A percentile compares a stretch with the other conserved stretches of the same genome.
These are phyloP conservation scores for Ochropacha duplaris DNA, from an alignment of 2,888 invertebrate genomes.

Conservation along the genomic window DNA sequence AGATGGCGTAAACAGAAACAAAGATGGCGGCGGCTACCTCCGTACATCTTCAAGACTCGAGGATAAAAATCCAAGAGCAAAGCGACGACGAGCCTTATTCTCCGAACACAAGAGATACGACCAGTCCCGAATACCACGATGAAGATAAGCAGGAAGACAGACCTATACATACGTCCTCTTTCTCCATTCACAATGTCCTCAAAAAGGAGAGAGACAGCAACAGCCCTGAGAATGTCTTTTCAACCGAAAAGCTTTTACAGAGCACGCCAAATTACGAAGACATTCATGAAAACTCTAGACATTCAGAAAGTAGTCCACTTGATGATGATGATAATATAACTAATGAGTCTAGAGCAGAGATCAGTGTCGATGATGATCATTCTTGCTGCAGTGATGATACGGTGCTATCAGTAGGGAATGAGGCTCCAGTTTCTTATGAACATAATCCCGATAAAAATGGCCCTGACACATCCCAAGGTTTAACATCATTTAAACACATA, in stretches of 20 bases:
- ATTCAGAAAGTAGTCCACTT: slow-evolving; percentile 63
- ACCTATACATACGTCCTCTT: slow-evolving; percentile 64
- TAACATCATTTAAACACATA: slow-evolving; percentile 85
- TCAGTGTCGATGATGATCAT: slow-evolving; percentile 80
- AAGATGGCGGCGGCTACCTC: slow-evolving; percentile 79
- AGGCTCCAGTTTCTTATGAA: slow-evolving; percentile 80
- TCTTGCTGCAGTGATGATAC: slow-evolving; percentile 91
- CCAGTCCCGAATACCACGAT: slow-evolving; percentile 68
- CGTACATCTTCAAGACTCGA: slow-evolving; percentile 65
- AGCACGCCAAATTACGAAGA: slow-evolving; percentile 73
- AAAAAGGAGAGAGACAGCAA: slow-evolving; percentile 75
- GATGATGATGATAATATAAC: slow-evolving; percentile 57
- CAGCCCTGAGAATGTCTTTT: slow-evolving; percentile 77
- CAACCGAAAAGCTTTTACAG: slow-evolving; percentile 73
- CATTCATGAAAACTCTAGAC: slow-evolving; percentile 45
- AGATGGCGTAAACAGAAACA: slow-evolving; percentile 68
- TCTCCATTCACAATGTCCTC: slow-evolving; percentile 77
- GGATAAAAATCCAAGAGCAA: slow-evolving; percentile 71
- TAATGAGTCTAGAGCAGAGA: slow-evolving; percentile 58
- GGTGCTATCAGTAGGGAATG: slow-evolving; percentile 91
- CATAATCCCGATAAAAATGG: slow-evolving; percentile 48
- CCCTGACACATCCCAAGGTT: slow-evolving; percentile 53
- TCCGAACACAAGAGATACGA: slow-evolving; percentile 68
- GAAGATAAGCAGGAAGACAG: slow-evolving; percentile 66
- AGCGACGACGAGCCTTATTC: slow-evolving; percentile 78